Base-by-base conservation (phyloP, 2,113 vertebrate species). In the Seriola dumerili region DNA sequence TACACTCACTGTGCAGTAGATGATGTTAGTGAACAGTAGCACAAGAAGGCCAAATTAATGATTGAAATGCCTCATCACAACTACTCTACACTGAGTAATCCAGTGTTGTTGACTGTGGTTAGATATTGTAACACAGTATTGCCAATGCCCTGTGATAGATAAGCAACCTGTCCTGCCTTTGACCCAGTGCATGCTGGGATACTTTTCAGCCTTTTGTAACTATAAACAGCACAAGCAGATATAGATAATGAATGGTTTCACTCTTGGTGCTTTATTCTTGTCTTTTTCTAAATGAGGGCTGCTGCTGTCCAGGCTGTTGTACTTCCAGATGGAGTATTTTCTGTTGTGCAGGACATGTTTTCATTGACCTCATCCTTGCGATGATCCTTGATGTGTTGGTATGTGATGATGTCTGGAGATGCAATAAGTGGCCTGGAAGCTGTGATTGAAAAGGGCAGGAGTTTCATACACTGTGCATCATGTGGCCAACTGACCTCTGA, bases 51-150 rank as follows among this genome's bases (percentile, higher is more conserved):
- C 78, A 68, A 85, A 85, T 76, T 21, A 85, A 78, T 42, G 44
- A 83, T 59, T 17, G 23, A 73, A 83, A 89, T 85, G 86, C 93
- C 91, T 94, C 92, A 90, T 54, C 23, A 2, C 70, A 55, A 40
- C 32, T 55, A 2, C 58, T 69, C 19, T 14, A 29, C 75, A 61
- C 86, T 58, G 75, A 85, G 75, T 88, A 72, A 89, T 88, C 85
- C 72, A 44, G 68, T 85, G 85, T 72, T 32, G 54, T n/a, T 64
- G 46, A 55, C 55, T 42, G 46, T 78, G 74, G 76, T 71, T 52
- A 48, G 42, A 83, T 61, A 48, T 46, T 46, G 64, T 67, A 64
- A 61, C 57, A 46, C 66, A 66, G 52, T 13, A 36, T 83, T 83
- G 84, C 84, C 70, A 32, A 68, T 66, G 63, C 69, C 81, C 76